These are phyloP conservation scores for Drosophila aff. DNA, from an alignment of 1,140 invertebrate genomes.

Conservation along the genomic window DNA sequence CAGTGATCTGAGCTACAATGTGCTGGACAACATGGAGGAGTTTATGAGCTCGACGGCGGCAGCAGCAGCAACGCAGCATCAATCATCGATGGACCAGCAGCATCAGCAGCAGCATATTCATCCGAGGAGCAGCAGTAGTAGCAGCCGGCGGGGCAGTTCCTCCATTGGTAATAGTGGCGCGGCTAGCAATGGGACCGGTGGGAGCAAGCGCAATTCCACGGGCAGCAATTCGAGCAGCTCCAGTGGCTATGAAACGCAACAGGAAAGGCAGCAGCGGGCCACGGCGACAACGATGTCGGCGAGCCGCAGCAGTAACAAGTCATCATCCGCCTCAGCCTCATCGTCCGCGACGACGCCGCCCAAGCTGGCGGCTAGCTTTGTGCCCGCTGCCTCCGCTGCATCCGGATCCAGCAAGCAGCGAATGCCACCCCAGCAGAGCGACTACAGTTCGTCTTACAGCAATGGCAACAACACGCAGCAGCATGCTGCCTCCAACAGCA, in stretches of 20 bases:
- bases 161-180: constrained; percentile 21
- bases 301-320: constrained; percentile 52
- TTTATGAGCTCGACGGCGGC: constrained; percentile 65
- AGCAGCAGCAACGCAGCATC: constrained; percentile 35
- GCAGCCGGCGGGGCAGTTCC: constrained; percentile 34
- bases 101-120: constrained; percentile 43
- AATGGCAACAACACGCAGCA: constrained; percentile 63
- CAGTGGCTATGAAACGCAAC: constrained; percentile 68
- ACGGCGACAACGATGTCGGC: constrained; percentile 17
- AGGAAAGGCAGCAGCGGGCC: constrained; percentile 58
- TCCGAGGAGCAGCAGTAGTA: constrained; percentile 35
- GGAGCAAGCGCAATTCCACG: constrained; percentile 62
- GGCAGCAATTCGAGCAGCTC: constrained; percentile 71
- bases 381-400: constrained; percentile 38
- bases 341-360: constrained; percentile 55
- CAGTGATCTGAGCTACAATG: constrained; percentile 77
- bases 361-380: constrained; percentile 68
- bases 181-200: constrained; percentile 7
- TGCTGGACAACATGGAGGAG: constrained; percentile 78
- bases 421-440: constrained; percentile 34
- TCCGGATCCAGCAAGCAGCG: constrained; percentile 36
- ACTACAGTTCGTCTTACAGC: constrained; percentile 43
- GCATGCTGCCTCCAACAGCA: constrained; percentile 67
- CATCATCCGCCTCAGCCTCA: constrained; percentile 45
- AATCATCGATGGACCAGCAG: constrained; percentile 22